Evolutionary conservation across 2,113 vertebrate species (phyloP).

Genomic region (pig (Sus scrofa)): T2T-Sscrofa CM000812.6:202652001-202652500

Average conservation of each 20-base stretch:
- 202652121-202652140: accelerated
- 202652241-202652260: background rate
- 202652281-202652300: background rate
- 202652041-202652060: background rate
- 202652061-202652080: too few relatives aligned
- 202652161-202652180: background rate
- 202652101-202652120: too few relatives aligned
- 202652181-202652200: background rate
- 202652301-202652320: background rate
- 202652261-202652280: background rate
- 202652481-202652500: conserved; percentile 15
- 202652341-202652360: background rate
- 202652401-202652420: background rate
- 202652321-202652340: background rate
- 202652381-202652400: background rate
- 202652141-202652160: background rate
- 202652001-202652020: background rate
- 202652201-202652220: background rate
- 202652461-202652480: background rate
- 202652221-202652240: background rate
- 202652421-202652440: background rate
- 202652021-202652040: background rate
- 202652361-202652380: background rate
- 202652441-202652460: background rate
- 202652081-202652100: background rate